Conservation (phyloP, 2,113 vertebrate species). For the Perca flavescens region DNA sequence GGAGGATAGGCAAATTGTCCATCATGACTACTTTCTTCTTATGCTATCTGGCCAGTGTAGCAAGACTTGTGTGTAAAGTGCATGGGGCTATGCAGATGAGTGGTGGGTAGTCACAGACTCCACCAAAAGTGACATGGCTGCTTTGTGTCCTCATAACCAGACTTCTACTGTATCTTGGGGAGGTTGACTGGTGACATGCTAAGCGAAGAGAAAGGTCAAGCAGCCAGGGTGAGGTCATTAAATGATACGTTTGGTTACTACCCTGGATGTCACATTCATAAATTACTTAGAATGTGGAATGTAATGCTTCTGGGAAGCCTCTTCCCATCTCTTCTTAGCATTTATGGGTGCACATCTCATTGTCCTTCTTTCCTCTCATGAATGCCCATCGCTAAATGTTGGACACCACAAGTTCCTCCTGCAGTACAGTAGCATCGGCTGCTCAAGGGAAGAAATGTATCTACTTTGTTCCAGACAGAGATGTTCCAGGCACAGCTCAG, state of each 20-base stretch:
- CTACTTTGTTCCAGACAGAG: not conserved
- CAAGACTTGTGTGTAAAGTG: not conserved
- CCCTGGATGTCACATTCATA: conserved; percentile 17
- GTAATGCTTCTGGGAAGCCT: not conserved
- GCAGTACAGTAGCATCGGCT: not conserved
- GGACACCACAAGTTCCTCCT: not conserved
- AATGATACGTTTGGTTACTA: conserved; percentile 33
- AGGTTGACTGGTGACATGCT: conserved; percentile 4
- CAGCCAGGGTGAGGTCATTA: conserved; percentile 2
- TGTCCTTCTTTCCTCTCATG: not conserved
- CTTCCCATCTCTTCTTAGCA: not conserved
- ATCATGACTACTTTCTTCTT: conserved; percentile 10
- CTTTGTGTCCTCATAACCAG: conserved; percentile 24
- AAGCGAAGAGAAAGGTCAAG: not conserved
- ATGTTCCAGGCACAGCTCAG: conserved; percentile 4
- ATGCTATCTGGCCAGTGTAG: not conserved
- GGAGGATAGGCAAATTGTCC: not conserved
- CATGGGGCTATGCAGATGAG: not conserved
- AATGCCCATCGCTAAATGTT: conserved; percentile 18
- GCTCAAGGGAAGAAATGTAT: not conserved
- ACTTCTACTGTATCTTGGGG: conserved; percentile 23
- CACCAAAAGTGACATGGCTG: not conserved
- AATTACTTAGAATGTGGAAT: not conserved
- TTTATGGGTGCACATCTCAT: conserved; percentile 4
- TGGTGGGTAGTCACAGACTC: not conserved